Percentiles rank a stretch among this genome's conserved stretches.
Conservation (phyloP, 2,113 vertebrate species). For the Cynoglossus semilaevis region DNA sequence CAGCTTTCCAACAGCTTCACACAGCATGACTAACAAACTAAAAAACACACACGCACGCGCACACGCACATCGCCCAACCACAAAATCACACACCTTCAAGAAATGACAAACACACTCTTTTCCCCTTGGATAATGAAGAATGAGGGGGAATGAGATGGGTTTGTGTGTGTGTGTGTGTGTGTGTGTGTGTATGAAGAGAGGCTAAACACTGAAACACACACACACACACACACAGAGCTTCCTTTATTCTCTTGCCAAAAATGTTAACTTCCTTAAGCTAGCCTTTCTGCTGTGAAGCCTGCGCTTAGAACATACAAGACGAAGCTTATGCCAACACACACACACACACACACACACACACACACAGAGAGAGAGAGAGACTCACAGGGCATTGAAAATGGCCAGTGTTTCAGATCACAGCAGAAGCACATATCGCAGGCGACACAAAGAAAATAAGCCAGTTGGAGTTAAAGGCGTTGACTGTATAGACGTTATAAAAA, state of each 20-base stretch:
- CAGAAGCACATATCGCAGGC: slow-evolving; percentile 13
- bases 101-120: slow-evolving; percentile 58
- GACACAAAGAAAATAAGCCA: not conserved
- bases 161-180: slow-evolving; percentile 14
- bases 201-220: slow-evolving; percentile 19
- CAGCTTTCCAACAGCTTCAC: slow-evolving; percentile 59
- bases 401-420: slow-evolving; percentile 6
- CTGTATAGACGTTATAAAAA: too few species aligned
- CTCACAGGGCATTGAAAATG: slow-evolving; percentile 27
- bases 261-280: slow-evolving; percentile 61
- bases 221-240: slow-evolving; percentile 16
- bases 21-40: slow-evolving; percentile 71
- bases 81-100: slow-evolving; percentile 17
- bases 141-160: slow-evolving; percentile 32
- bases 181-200: not conserved
- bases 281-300: slow-evolving; percentile 51
- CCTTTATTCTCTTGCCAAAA: slow-evolving; percentile 65
- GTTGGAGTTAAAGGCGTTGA: too few species aligned
- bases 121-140: slow-evolving; percentile 63
- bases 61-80: slow-evolving; percentile 24
- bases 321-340: slow-evolving; percentile 19
- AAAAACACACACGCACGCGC: slow-evolving; percentile 35
- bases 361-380: too few species aligned
- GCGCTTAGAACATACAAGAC: slow-evolving; percentile 49
- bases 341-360: slow-evolving; percentile 12